Evolutionary conservation across 2,797 vertebrate species (phyloP).

Genomic region (Tragopan temminckii): DNA sequence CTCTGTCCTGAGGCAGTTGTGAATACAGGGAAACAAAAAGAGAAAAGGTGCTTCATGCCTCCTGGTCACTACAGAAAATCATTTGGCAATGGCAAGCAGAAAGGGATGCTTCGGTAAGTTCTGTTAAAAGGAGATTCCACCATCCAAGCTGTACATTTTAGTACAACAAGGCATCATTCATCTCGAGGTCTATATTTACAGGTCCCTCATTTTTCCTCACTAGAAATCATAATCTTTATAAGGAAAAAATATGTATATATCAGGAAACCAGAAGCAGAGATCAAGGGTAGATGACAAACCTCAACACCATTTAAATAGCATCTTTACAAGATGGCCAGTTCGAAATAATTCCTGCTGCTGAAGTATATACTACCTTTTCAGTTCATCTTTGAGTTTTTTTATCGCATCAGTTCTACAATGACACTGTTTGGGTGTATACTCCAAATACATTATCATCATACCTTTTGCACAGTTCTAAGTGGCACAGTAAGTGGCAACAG

Average conservation of each 20-base stretch:
- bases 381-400: background rate
- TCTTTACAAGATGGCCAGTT: background rate
- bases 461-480: background rate
- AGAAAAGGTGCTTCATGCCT: background rate
- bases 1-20: slow-evolving; percentile 23
- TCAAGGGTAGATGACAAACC: background rate
- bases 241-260: background rate
- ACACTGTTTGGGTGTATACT: background rate
- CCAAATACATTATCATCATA: background rate
- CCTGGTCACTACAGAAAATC: background rate
- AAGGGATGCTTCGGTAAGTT: background rate
- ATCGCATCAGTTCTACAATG: background rate
- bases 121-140: background rate
- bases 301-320: background rate
- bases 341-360: background rate
- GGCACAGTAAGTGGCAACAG: background rate
- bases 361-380: background rate
- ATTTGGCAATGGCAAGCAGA: background rate
- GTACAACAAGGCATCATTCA: background rate
- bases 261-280: background rate
- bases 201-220: background rate
- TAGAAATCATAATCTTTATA: background rate
- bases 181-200: background rate
- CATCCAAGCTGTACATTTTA: background rate
- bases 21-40: slow-evolving; percentile 10